These are phyloP conservation scores for Drosophila triauraria DNA, from an alignment of 1,140 invertebrate genomes.

Conservation along the genomic window DNA sequence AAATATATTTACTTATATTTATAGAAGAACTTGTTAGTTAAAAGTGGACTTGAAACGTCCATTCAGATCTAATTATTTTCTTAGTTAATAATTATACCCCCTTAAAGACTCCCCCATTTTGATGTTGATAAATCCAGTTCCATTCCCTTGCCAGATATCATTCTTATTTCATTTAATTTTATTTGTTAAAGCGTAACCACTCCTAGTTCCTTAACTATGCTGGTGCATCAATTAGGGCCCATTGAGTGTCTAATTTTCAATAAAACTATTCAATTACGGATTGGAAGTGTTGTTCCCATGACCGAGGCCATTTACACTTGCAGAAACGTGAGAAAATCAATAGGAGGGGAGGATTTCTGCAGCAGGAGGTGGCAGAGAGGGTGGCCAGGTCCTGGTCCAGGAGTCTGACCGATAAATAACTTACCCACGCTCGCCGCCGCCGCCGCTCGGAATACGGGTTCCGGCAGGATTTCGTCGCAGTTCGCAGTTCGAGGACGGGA, in stretches of 20 bases:
- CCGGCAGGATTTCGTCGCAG: conserved; percentile 32
- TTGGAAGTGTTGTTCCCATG: conserved; percentile 74
- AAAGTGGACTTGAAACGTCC: background rate
- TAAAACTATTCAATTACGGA: conserved; percentile 63
- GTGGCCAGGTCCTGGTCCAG: background rate
- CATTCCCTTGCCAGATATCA: background rate
- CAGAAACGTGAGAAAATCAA: conserved; percentile 53
- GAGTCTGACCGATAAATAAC: conserved; percentile 67
- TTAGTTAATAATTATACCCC: no score
- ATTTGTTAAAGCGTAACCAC: background rate
- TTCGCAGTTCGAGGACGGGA: background rate
- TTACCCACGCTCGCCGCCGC: conserved; percentile 55
- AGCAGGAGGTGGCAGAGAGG: conserved; percentile 10
- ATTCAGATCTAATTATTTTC: background rate
- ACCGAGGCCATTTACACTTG: conserved; percentile 74
- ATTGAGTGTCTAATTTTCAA: conserved; percentile 61
- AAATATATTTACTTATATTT: background rate
- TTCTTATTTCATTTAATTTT: background rate
- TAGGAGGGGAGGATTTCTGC: conserved; percentile 5
- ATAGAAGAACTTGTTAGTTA: background rate
- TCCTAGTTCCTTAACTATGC: conserved; percentile 1
- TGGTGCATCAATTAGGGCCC: conserved; percentile 46
- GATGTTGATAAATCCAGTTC: background rate
- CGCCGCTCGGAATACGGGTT: conserved; percentile 25
- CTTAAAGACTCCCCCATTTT: background rate